A percentile compares a stretch with the other conserved stretches of the same genome.
phyloP scores from a whole-genome alignment of 1,140 invertebrate genomes.

The Drosophila grimshawi region DNA sequence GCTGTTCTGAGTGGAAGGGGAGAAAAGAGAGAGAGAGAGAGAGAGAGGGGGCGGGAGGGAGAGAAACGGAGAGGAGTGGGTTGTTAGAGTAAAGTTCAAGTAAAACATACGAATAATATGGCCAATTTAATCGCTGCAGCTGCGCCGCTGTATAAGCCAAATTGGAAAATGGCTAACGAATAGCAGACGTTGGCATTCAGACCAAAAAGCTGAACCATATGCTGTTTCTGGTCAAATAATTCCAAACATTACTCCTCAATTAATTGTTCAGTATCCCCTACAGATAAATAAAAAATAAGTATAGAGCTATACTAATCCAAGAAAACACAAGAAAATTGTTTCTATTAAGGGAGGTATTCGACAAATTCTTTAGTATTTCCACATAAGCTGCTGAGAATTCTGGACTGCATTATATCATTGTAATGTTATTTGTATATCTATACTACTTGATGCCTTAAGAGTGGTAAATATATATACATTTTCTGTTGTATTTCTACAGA shows the following conservation, averaged over 20 bases:
- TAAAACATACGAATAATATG: constrained; percentile 65
- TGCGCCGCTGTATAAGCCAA: constrained; percentile 61
- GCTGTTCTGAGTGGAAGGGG: no score
- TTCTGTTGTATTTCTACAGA: no score
- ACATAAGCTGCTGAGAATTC: no score
- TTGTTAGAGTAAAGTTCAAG: constrained; percentile 29
- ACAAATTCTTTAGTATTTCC: no score
- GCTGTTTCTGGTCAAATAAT: constrained; percentile 2
- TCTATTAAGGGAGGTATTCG: no score
- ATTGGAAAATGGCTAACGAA: constrained; percentile 62
- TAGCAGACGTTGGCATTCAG: constrained; percentile 56
- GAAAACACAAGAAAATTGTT: no score
- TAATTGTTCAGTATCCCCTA: constrained; percentile 3
- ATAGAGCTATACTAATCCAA: neutral
- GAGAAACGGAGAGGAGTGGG: neutral
- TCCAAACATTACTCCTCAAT: neutral
- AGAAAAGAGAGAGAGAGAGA: no score
- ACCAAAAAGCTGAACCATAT: constrained; percentile 29
- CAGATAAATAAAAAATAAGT: neutral
- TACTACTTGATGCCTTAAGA: no score
- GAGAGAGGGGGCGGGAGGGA: neutral
- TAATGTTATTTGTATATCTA: no score
- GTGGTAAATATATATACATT: no score
- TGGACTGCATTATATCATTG: no score
- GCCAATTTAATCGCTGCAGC: constrained; percentile 69